Evolutionary conservation across 2,797 vertebrate genomes (phyloP), one percentile per base, ranked within the genome.

Genomic region (Tapera naevia): DNA sequence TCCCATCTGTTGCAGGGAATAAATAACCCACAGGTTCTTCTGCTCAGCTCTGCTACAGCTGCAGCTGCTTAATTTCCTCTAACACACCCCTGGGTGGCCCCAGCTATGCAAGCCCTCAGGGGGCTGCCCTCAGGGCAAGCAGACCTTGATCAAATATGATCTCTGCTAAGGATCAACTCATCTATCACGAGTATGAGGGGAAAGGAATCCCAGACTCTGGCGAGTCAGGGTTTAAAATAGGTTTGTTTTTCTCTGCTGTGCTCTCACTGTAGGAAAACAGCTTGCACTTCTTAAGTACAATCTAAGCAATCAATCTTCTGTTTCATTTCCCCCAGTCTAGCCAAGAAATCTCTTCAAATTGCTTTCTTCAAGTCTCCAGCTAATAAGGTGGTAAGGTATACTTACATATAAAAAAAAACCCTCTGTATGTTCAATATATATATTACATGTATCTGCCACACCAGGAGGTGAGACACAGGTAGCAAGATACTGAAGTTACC

Each of bases 251-350:
- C 69, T 72, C 37, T 71, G 79, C 71, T 48, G 17, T 50, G 43
- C 7, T 79, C 9, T 73, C 48, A 16, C 48, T 86, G 23, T 45
- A 28, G 60, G n/a, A 88, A 60, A 25, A 25, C 32, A 58, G n/a
- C 30, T 93, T 92, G 56, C 11, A 9, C n/a, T 73, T 91, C 61
- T 91, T 25, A 62, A 78, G 37, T 64, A 67, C 46, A 62, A 69
- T 51, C 23, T 69, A 81, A 73, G 35, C 37, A 89, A 70, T 79
- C 30, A 90, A 37, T 58, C 76, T 74, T 80, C 73, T 61, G 24
- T 78, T 92, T 88, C 53, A 73, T 84, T 95, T 94, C 22, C 58
- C 32, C 13, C 24, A 84, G 70, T 28, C 19, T 70, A 37, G 35
- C 27, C 2, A 3, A 21, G 18, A 87, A 93, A 86, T 54, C 61